Base-by-base conservation (phyloP, 2,888 invertebrate genomes). In the Diaphora mendica region DNA sequence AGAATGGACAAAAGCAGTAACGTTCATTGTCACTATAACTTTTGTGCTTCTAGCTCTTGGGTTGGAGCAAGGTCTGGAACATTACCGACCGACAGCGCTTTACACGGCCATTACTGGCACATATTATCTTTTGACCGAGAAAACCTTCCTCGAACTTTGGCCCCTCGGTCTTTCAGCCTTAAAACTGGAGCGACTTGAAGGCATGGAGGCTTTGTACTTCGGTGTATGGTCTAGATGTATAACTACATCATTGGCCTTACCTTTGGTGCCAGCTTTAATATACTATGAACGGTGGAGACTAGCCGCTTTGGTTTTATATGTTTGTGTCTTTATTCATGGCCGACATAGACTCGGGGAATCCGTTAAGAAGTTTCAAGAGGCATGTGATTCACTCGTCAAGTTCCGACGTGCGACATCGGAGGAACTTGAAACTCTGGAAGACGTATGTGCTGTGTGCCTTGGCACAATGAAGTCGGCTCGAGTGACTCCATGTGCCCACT, bases 1-100 rank as follows among this genome's bases (percentile, higher is more conserved):
- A 71, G 98, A 98, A 89, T 97, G 98, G 97, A 98, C 98, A 26
- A 98, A 98, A 91, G 97, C 97, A 0, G 97, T 98, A 68, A 98
- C 98, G 0, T 98, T 98, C 86, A 96, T 97, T 48, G 97, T 98
- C 51, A 98, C 98, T 0, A 96, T 98, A 62, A 97, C 97, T 0
- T 98, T 97, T 86, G 97, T 97, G 92, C 94, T 98, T 20, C 94
- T 98, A 5, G 97, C 97, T 0, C 96, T 98, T 68, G 97, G 97
- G 3, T 90, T 98, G 75, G 97, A 97, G 87, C 97, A 97, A 90
- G 97, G 97, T 2, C 89, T 98, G 66, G 97, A 97, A 81, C 96
- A 97, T 89, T 98, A 97, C 90, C 96, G 96, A 71, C 98, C 98
- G 0, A 97, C 97, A 3, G 93, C 96, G 1, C 75, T 96, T 2